These are phyloP conservation scores for Platerodrilus igneus DNA, from an alignment of 2,888 invertebrate genomes.

Conservation along the genomic window DNA sequence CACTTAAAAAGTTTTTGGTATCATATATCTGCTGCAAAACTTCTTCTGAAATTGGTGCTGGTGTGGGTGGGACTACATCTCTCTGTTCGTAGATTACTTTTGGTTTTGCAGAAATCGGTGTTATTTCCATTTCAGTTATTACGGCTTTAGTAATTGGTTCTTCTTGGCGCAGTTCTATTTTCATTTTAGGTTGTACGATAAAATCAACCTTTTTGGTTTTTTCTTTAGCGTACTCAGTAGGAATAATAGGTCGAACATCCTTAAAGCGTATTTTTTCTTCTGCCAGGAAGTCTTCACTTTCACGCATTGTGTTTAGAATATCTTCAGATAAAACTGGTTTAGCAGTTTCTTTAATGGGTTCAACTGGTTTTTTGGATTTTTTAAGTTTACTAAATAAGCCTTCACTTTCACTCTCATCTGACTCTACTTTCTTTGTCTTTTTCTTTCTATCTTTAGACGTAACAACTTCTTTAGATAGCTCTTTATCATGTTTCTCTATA, in stretches of 20 bases:
- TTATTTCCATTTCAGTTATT: conserved; percentile 1
- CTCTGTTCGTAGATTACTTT: neutral
- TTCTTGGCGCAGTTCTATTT: neutral
- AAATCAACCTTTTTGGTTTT: conserved; percentile 22
- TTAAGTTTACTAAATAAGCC: conserved; percentile 31
- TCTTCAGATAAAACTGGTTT: conserved; percentile 16
- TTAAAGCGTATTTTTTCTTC: conserved; percentile 25
- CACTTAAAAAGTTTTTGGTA: conserved; percentile 24
- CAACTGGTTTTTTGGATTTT: conserved; percentile 12
- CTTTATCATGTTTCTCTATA: conserved; percentile 42
- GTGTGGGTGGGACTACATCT: neutral
- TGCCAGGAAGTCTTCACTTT: conserved; percentile 25
- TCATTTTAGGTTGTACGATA: neutral
- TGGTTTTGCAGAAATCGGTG: neutral
- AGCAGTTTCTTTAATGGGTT: conserved; percentile 1
- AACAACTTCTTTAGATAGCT: conserved; percentile 37
- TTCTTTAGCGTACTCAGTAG: neutral
- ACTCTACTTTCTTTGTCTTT: conserved; percentile 19
- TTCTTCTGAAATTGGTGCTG: conserved; percentile 13
- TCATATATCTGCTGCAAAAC: conserved; percentile 25
- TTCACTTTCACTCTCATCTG: conserved; percentile 29
- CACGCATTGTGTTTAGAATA: conserved; percentile 24
- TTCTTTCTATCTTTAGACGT: conserved; percentile 14
- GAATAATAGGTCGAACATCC: conserved; percentile 19
- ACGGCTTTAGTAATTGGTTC: neutral